Evolutionary conservation across 2,113 vertebrate genomes (phyloP), one percentile per base, ranked within the genome.

Genomic region (Semnornis frantzii): DNA sequence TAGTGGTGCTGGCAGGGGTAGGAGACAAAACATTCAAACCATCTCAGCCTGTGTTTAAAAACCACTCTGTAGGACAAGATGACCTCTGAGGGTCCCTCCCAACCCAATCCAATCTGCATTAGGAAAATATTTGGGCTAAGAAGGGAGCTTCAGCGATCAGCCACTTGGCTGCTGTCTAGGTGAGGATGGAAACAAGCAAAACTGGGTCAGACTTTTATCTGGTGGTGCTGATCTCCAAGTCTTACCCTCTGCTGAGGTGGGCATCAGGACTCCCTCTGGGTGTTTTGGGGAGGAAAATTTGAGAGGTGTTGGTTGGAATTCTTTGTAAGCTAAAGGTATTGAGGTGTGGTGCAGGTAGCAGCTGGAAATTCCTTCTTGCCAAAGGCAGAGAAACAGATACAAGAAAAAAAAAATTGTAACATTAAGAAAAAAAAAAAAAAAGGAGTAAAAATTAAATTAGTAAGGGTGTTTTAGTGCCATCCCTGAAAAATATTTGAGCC

Each of bases 151-250:
- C 33, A 85, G 27, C 39, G 84, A 94, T 87, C 60, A 11, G 46
- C 87, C 80, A 65, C 52, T 97, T 95, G 93, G 91, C 82, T 95
- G 94, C 69, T 96, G 59, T 63, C 24, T 87, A 58, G 68, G 20
- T 73, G 83, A 90, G 57, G 71, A 85, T 94, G 87, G 70, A 95
- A 82, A 82, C 31, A 93, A 79, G 70, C 71, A 89, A 94, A 97
- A 97, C 48, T 96, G 94, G 94, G 95, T 95, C 95, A 93, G 85
- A 68, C 97, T 97, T 97, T 24, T 96, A 87, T 96, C 90, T 96
- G 82, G 79, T 77, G n/a, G 79, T 92, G 46, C 76, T 96, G 88
- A 54, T 89, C 77, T 85, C 55, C 30, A 87, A 96, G 75, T 82
- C 62, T 95, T 90, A 3, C 19, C 52, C 28, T 71, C 82, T 93